Percentiles rank a stretch among this genome's conserved stretches.
These are phyloP conservation scores for Cricetomys ansorgei DNA, from an alignment of 2,113 vertebrate species.

Conservation along the genomic window DNA sequence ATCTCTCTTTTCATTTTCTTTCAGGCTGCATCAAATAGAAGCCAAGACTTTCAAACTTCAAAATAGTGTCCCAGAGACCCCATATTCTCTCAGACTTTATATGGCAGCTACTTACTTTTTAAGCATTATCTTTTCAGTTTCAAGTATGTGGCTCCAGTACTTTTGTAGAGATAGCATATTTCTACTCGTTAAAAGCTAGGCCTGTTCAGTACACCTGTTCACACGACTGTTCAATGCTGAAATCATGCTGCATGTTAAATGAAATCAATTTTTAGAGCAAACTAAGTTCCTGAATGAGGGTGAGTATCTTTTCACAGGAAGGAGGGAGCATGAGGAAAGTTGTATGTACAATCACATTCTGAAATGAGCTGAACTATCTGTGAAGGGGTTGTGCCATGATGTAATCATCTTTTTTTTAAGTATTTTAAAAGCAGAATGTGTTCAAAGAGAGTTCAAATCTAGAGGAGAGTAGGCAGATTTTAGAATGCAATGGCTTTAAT, in stretches of 20 bases:
- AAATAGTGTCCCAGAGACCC: not conserved
- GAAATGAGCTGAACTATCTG: not conserved
- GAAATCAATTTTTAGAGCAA: constrained; percentile 68
- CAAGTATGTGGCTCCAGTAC: constrained; percentile 29
- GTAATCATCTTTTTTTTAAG: not conserved
- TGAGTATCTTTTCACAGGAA: constrained; percentile 24
- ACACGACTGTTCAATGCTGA: constrained; percentile 68
- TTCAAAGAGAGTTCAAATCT: not conserved
- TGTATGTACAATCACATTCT: constrained; percentile 4
- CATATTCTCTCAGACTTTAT: constrained; percentile 12
- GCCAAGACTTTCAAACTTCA: not conserved
- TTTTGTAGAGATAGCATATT: constrained; percentile 32
- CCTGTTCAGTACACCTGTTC: constrained; percentile 50
- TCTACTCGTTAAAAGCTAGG: constrained; percentile 18
- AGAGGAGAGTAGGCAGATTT: not conserved
- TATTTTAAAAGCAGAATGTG: not conserved
- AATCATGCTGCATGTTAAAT: constrained; percentile 51
- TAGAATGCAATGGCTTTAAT: constrained; percentile 16
- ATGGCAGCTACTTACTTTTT: constrained; percentile 48
- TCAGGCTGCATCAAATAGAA: not conserved
- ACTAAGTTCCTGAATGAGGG: constrained; percentile 53
- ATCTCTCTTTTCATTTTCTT: not conserved
- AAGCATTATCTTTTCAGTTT: constrained; percentile 36
- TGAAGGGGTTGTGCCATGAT: not conserved
- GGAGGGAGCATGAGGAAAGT: not conserved